phyloP scores from a whole-genome alignment of 1,140 invertebrate genomes.

The Protaetia brevitarsis region DNA sequence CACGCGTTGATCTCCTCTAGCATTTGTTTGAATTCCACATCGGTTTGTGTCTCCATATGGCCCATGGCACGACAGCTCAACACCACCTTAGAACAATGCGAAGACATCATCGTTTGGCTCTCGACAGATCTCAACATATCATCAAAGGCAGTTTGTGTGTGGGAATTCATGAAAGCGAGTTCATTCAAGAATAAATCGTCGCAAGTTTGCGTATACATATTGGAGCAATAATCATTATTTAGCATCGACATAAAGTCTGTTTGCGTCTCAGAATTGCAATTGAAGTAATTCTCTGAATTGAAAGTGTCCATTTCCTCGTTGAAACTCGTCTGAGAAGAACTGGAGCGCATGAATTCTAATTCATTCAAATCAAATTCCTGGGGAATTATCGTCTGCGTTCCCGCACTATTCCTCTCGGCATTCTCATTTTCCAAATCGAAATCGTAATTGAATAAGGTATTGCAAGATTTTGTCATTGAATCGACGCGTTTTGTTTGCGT shows the following conservation, averaged over 20 bases:
- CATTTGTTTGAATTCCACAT: constrained; percentile 42
- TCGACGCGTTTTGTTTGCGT: constrained; percentile 36
- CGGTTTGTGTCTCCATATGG: constrained; percentile 47
- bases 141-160: constrained; percentile 56
- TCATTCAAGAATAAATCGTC: constrained; percentile 55
- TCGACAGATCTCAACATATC: constrained; percentile 44
- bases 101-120: constrained; percentile 44
- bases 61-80: constrained; percentile 35
- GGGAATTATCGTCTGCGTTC: constrained; percentile 37
- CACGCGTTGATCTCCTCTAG: constrained; percentile 47
- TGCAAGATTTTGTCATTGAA: constrained; percentile 39
- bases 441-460: constrained; percentile 41
- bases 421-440: constrained; percentile 31
- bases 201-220: constrained; percentile 62
- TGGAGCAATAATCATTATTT: constrained; percentile 49
- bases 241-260: constrained; percentile 52
- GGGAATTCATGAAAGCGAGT: constrained; percentile 56
- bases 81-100: constrained; percentile 26
- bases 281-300: constrained; percentile 49
- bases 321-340: constrained; percentile 31
- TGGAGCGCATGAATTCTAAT: constrained; percentile 35
- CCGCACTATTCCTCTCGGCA: constrained; percentile 43
- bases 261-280: constrained; percentile 58
- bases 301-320: constrained; percentile 39
- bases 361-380: constrained; percentile 33